A percentile compares a stretch with the other conserved stretches of the same genome.
These are phyloP conservation scores for Bicyclus anynana DNA, from an alignment of 1,140 invertebrate genomes.

Conservation along the genomic window DNA sequence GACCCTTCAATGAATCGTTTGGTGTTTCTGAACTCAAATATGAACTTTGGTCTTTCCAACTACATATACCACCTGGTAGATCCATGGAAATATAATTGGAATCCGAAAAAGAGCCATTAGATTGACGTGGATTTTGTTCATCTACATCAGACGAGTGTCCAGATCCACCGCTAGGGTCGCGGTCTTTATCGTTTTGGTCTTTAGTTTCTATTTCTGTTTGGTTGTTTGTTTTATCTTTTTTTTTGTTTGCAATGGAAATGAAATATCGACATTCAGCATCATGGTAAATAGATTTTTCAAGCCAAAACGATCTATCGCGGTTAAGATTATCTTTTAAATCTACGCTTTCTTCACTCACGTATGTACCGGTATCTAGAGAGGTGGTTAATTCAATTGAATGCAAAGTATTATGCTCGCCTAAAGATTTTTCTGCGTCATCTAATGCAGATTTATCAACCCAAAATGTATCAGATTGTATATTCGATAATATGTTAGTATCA, in stretches of 20 bases:
- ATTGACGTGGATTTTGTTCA: conserved; percentile 46
- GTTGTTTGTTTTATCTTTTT: conserved; percentile 57
- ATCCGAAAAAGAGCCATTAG: conserved; percentile 64
- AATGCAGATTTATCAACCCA: conserved; percentile 48
- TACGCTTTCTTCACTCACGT: conserved; percentile 12
- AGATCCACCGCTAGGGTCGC: conserved; percentile 78
- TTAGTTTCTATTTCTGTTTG: conserved; percentile 59
- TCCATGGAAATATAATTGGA: conserved; percentile 85
- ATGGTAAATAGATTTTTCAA: conserved; percentile 79
- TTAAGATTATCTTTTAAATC: conserved; percentile 59
- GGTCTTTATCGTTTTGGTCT: conserved; percentile 79
- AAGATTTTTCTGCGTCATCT: conserved; percentile 54
- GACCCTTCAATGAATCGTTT: conserved; percentile 36
- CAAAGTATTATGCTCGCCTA: conserved; percentile 26
- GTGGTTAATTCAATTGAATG: neutral
- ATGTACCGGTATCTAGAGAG: neutral
- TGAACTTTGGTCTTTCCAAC: conserved; percentile 90
- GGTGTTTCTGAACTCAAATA: conserved; percentile 81
- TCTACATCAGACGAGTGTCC: conserved; percentile 77
- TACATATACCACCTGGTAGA: conserved; percentile 86
- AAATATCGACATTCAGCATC: conserved; percentile 81
- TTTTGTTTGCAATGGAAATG: conserved; percentile 66
- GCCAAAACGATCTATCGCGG: conserved; percentile 79
- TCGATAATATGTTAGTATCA: conserved; percentile 37
- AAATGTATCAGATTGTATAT: conserved; percentile 54